Evolutionary conservation across 2,797 vertebrate genomes (phyloP).

Genomic region (Anolis apletophallus): DNA sequence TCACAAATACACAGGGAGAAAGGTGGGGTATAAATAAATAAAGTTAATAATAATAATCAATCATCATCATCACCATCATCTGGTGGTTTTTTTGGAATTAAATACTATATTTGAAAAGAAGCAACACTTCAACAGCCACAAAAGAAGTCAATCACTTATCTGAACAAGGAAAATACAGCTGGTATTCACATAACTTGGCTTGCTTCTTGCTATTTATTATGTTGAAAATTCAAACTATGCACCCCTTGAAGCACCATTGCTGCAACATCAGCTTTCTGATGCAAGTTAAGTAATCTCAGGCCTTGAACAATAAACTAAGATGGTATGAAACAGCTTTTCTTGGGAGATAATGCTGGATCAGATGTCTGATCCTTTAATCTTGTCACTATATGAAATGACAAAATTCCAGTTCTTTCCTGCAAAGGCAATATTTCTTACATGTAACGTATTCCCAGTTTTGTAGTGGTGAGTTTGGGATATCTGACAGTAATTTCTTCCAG

Average conservation of each 20-base stretch:
- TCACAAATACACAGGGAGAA: too few relatives aligned
- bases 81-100: neutral
- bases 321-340: neutral
- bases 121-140: neutral
- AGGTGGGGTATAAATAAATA: too few relatives aligned
- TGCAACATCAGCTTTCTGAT: neutral
- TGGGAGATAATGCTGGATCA: neutral
- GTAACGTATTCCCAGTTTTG: neutral
- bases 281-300: neutral
- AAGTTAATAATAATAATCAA: too few relatives aligned
- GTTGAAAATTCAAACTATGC: neutral
- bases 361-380: neutral
- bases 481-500: neutral
- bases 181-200: neutral
- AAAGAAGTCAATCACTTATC: neutral
- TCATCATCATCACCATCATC: too few relatives aligned
- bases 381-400: neutral
- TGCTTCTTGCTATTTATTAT: neutral
- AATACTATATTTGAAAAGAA: neutral
- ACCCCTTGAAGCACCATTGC: neutral
- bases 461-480: neutral
- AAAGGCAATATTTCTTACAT: neutral
- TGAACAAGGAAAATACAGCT: neutral
- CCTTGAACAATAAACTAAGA: fast-evolving
- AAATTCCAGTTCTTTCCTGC: neutral